phyloP scores from a whole-genome alignment of 1,140 invertebrate species.

The Phthorimaea operculella region DNA sequence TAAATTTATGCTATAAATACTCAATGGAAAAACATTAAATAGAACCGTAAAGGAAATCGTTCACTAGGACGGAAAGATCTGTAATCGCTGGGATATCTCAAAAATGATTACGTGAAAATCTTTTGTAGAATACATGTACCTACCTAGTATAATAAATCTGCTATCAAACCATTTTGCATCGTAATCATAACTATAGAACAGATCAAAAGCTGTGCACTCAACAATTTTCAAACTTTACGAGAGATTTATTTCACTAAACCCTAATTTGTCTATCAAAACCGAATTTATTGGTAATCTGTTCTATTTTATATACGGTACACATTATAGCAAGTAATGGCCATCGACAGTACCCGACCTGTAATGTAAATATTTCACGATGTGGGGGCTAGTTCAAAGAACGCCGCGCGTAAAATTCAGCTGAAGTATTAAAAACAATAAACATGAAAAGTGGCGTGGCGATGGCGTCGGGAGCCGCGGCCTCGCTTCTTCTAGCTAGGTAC shows the following conservation, averaged over 20 bases:
- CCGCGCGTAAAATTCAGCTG: slow-evolving; percentile 38
- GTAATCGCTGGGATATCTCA: too few relatives aligned
- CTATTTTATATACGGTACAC: slow-evolving; percentile 44
- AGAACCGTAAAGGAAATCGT: too few relatives aligned
- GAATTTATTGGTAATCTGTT: slow-evolving; percentile 33
- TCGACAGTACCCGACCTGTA: slow-evolving; percentile 46
- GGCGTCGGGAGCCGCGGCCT: slow-evolving; percentile 25
- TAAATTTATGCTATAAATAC: too few relatives aligned
- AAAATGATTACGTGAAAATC: too few relatives aligned
- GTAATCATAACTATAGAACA: too few relatives aligned
- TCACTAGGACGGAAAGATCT: too few relatives aligned
- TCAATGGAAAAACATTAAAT: too few relatives aligned
- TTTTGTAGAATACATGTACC: too few relatives aligned
- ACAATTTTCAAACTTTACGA: neutral
- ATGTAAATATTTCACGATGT: slow-evolving; percentile 54
- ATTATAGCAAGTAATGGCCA: slow-evolving; percentile 51
- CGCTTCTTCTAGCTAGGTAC: slow-evolving; percentile 13
- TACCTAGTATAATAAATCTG: too few relatives aligned
- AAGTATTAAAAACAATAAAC: slow-evolving; percentile 54
- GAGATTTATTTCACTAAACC: neutral
- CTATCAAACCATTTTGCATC: too few relatives aligned
- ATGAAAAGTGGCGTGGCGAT: slow-evolving; percentile 19
- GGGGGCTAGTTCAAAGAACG: slow-evolving; percentile 51
- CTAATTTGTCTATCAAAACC: slow-evolving; percentile 7
- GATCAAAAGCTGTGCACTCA: too few relatives aligned